Conservation (phyloP, 2,797 vertebrate genomes). For the Lerista edwardsae region DNA sequence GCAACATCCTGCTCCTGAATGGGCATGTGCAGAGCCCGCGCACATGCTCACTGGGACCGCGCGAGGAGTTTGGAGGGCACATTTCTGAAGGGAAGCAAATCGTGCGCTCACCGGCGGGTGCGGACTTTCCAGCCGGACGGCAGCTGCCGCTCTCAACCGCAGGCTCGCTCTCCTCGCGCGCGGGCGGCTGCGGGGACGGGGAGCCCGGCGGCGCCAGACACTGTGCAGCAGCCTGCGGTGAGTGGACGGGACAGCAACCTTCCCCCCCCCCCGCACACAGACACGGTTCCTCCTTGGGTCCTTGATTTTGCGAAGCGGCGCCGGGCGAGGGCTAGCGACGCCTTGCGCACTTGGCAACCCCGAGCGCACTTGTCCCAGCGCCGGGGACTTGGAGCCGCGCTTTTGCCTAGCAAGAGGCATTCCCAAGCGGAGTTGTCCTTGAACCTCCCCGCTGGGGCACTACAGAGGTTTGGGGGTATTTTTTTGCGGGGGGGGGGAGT, state of each 20-base stretch:
- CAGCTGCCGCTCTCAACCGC: neutral
- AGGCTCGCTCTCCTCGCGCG: neutral
- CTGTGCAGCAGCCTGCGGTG: slow-evolving; percentile 1
- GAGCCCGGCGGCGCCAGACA: neutral
- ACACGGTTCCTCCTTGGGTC: neutral
- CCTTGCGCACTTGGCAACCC: neutral
- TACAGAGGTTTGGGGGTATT: no score
- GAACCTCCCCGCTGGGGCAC: neutral
- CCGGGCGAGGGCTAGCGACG: neutral
- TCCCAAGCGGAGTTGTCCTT: neutral
- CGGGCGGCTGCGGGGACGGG: neutral
- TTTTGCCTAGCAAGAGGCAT: neutral
- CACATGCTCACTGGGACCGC: slow-evolving; percentile 66
- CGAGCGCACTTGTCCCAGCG: neutral
- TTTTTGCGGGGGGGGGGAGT: neutral
- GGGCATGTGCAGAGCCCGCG: slow-evolving; percentile 57
- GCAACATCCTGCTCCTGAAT: slow-evolving; percentile 21
- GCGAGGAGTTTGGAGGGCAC: slow-evolving; percentile 54
- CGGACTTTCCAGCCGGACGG: neutral
- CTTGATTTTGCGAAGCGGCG: neutral
- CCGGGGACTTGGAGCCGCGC: slow-evolving; percentile 20
- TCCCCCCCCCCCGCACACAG: neutral
- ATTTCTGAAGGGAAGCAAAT: slow-evolving; percentile 34
- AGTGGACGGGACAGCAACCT: slow-evolving; percentile 4
- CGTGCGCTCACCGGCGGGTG: slow-evolving; percentile 47